Evolutionary conservation across 2,797 vertebrate genomes (phyloP).

Genomic region (Eutrigla gurnardus): DNA sequence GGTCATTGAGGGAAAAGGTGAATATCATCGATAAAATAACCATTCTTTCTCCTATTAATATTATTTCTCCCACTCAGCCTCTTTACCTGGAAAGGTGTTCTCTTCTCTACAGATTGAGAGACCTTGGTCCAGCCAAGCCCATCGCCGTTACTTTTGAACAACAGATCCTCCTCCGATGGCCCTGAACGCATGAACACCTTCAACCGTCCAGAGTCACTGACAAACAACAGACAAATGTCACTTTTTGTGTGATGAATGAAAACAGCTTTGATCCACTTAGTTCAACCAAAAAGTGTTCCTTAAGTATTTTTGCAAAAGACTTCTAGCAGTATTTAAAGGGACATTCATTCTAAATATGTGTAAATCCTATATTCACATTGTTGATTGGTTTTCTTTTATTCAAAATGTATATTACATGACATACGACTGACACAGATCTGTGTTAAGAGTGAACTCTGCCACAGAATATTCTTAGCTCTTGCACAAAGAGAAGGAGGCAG

Average conservation of each 20-base stretch:
- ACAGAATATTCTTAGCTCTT: conserved; percentile 50
- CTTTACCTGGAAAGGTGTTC: conserved; percentile 78
- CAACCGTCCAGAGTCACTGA: conserved; percentile 75
- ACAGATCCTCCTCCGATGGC: conserved; percentile 36
- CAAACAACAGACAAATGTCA: conserved; percentile 19
- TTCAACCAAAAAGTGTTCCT: background rate
- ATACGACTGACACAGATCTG: background rate
- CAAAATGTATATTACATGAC: background rate
- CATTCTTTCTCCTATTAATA: background rate
- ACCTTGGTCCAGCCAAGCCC: conserved; percentile 72
- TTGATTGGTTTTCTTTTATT: background rate
- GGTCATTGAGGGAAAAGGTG: conserved; percentile 1
- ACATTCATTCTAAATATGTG: background rate
- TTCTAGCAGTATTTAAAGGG: background rate
- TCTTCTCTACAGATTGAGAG: conserved; percentile 58
- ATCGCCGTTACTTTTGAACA: conserved; percentile 68
- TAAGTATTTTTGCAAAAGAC: background rate
- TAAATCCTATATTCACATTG: background rate
- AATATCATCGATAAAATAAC: background rate
- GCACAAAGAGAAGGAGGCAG: conserved; percentile 65
- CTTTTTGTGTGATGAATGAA: background rate
- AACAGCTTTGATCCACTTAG: conserved; percentile 1
- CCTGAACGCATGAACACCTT: conserved; percentile 63
- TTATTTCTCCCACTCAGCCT: background rate
- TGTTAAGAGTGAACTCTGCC: conserved; percentile 53